A percentile compares a stretch with the other conserved stretches of the same genome.
Evolutionary conservation across 1,140 invertebrate genomes (phyloP).

Genomic region (Saccostrea echinata): DNA sequence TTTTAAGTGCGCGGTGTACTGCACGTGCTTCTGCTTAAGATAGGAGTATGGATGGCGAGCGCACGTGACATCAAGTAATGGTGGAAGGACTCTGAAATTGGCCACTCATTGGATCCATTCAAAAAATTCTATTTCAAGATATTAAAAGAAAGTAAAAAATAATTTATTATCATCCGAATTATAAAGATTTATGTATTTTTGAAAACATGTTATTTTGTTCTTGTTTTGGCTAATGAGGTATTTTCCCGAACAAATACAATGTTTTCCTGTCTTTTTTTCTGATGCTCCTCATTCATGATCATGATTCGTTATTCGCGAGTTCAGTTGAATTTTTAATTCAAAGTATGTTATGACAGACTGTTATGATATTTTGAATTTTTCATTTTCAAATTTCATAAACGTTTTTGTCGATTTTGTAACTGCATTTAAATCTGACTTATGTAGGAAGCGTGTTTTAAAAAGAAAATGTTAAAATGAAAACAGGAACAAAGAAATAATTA

Average conservation of each 20-base stretch:
- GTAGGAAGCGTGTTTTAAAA: no score
- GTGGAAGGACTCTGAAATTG: not conserved
- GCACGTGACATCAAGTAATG: slow-evolving; percentile 13
- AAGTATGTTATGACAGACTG: no score
- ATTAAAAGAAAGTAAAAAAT: slow-evolving; percentile 24
- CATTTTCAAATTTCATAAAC: not conserved
- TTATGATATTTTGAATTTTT: no score
- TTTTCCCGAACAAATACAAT: no score
- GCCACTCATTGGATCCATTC: not conserved
- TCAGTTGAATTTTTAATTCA: no score
- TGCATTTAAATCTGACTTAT: no score
- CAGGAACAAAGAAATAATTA: slow-evolving; percentile 1
- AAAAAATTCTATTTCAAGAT: slow-evolving; percentile 19
- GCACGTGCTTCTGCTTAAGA: slow-evolving; percentile 29
- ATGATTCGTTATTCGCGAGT: no score
- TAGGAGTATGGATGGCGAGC: slow-evolving; percentile 19
- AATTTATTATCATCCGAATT: slow-evolving; percentile 30
- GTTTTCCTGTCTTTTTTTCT: no score
- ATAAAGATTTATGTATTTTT: slow-evolving; percentile 32
- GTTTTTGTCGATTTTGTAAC: not conserved
- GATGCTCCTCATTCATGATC: no score
- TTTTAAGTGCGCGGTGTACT: not conserved
- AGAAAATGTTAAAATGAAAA: not conserved
- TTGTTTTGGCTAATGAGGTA: not conserved
- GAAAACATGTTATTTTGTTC: slow-evolving; percentile 29